Evolutionary conservation across 2,888 invertebrate species (phyloP), one percentile per base, ranked within the genome.

Genomic region (Epistrophe grossulariae): DNA sequence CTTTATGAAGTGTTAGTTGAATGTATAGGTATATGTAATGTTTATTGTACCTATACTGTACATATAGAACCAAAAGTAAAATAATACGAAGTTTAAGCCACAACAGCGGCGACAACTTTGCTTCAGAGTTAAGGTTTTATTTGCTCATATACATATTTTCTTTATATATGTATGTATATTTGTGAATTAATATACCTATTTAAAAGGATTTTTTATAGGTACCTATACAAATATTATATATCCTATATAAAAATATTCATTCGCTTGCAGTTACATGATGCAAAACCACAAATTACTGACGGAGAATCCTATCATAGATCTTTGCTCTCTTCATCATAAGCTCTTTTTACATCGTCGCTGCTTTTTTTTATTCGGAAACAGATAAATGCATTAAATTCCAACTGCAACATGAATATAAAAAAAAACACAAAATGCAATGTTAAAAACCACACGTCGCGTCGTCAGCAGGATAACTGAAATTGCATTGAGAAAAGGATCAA

Each of bases 401-500:
- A 73, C 38, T 60, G 78, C 59, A 17, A 40, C 71, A 50, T 48
- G 40, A 52, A 19, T 24, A 28, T 0, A 57, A 50, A 55, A 68
- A 84, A 80, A n/a, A n/a, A n/a, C n/a, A n/a, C n/a, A n/a, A n/a
- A 68, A 43, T 48, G 48, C 45, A 38, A 66, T 59, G 55, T 38
- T 43, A 24, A 77, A 80, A 80, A 80, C 80, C 77, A 62, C 80
- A 77, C 73, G 8, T 45, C 4, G 4, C 35, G 8, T 35, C 35
- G 71, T 84, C 84, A 84, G 80, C 77, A 80, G 77, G 72, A 84
- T 73, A 52, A 84, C 79, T 79, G 76, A 35, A 72, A 70, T 72
- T 68, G 50, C 50, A 71, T 59, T 66, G 31, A 40, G 45, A 76
- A 71, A 84, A 71, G 68, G 43, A 74, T 74, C 40, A 40, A 52